A percentile compares a stretch with the other conserved stretches of the same genome.
These are phyloP conservation scores for Listrodromus nycthemerus DNA, from an alignment of 2,888 invertebrate genomes.

Conservation along the genomic window DNA sequence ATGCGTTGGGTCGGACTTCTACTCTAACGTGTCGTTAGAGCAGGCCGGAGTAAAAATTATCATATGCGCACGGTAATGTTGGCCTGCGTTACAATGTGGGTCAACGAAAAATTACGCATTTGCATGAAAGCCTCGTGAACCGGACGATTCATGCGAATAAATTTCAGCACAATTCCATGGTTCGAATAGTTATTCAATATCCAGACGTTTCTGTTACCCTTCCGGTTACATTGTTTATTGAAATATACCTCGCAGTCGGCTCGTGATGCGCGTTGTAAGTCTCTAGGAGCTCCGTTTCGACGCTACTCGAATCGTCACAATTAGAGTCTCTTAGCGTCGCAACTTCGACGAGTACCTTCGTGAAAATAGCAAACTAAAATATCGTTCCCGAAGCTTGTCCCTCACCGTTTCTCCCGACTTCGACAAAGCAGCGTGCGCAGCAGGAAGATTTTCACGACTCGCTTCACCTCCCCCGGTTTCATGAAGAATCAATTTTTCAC, in stretches of 20 bases:
- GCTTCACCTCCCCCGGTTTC: constrained; percentile 77
- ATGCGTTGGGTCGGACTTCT: not conserved
- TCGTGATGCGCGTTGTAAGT: constrained; percentile 3
- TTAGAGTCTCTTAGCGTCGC: constrained; percentile 60
- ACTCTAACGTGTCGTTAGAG: constrained; percentile 5
- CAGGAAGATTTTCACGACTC: constrained; percentile 77
- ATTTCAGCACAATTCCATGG: constrained; percentile 10
- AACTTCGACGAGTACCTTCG: constrained; percentile 25
- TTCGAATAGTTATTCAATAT: not conserved
- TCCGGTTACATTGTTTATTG: no score
- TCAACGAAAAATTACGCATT: constrained; percentile 49
- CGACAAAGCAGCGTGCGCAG: constrained; percentile 77
- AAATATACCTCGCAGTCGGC: not conserved
- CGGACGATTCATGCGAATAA: constrained; percentile 9
- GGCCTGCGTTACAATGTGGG: constrained; percentile 14
- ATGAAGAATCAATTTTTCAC: constrained; percentile 70
- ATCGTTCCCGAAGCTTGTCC: constrained; percentile 1
- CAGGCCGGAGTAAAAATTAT: not conserved
- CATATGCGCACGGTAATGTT: constrained; percentile 20
- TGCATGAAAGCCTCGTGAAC: constrained; percentile 3
- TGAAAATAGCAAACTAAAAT: constrained; percentile 33
- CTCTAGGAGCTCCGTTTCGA: not conserved
- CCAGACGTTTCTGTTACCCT: not conserved
- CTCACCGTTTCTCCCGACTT: constrained; percentile 76
- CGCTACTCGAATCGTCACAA: constrained; percentile 38